Evolutionary conservation across 2,888 invertebrate species (phyloP).

Genomic region (Heliconius ismenius): DNA sequence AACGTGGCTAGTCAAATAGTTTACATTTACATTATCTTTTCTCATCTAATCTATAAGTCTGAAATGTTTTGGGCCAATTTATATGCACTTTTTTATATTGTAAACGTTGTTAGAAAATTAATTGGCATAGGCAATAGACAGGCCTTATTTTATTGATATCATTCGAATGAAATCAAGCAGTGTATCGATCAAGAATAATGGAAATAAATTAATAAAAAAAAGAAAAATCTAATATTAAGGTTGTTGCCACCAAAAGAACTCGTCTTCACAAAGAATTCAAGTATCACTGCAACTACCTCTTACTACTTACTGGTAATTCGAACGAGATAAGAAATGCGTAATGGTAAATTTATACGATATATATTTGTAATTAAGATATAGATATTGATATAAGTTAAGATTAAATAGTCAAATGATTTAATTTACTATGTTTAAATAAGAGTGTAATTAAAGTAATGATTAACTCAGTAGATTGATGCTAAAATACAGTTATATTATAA

Average conservation of each 20-base stretch:
- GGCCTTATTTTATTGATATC: neutral
- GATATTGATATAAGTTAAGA: neutral
- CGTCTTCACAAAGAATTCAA: neutral
- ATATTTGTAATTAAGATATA: neutral
- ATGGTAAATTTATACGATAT: neutral
- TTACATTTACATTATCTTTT: too few relatives aligned
- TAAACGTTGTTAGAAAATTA: too few relatives aligned
- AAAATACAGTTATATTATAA: too few relatives aligned
- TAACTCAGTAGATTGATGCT: too few relatives aligned
- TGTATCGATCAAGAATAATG: neutral
- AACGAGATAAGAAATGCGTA: neutral
- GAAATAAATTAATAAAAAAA: neutral
- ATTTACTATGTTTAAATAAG: neutral
- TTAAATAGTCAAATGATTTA: neutral
- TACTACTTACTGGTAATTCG: neutral
- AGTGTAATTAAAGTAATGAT: too few relatives aligned
- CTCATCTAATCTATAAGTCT: too few relatives aligned
- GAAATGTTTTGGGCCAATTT: too few relatives aligned
- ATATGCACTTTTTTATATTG: too few relatives aligned
- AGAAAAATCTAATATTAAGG: neutral
- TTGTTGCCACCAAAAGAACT: constrained; percentile 7
- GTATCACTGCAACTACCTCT: neutral
- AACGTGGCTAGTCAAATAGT: too few relatives aligned
- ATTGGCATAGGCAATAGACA: neutral
- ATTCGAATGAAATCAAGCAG: neutral